Base-by-base conservation (phyloP, 2,888 invertebrate genomes). In the Pachydiplax longipennis region DNA sequence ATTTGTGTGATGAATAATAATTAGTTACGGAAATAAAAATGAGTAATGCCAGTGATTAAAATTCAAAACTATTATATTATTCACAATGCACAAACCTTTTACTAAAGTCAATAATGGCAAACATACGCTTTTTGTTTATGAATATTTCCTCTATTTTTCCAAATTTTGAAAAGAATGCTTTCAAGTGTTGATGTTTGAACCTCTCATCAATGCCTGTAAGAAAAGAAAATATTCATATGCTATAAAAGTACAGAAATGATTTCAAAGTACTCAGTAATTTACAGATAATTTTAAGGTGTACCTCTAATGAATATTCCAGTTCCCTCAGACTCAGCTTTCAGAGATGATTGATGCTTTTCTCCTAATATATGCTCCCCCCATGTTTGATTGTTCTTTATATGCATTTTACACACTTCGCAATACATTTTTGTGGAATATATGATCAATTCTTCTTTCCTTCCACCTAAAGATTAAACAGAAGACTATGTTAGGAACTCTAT, bases 91-190 rank as follows among this genome's bases (percentile, higher is more conserved):
- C 65, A 91, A 92, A 93, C 93, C 92, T 93, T 4, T 92, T 91
- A 44, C 61, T 15, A 90, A 92, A 93, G 91, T 93, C 92, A 90
- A 93, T 91, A 35, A 93, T 92, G 12, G 92, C 91, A 90, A 91
- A 92, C 15, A 73, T 93, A 92, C n/a, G 92, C 91, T 92, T 92
- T 93, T 18, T 91, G 91, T 91, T 93, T 92, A 22, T 92, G 90
- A 40, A 91, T 90, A 10, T 91, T 92, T 82, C 92, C 91, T 92
- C 92, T 91, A 91, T 91, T 91, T 92, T 92, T 35, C 94, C 94
- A 92, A 92, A 93, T 87, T 91, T 91, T 15, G 92, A 92, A 91
- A 94, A 93, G 91, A 93, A 93, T 25, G 92, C 91, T 37, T 93
- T 90, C 73, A 94, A 91, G 65, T 92, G 92, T n/a, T 92, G 92